Evolutionary conservation across 2,888 invertebrate genomes (phyloP).

Genomic region (Philereme vetulata): DNA sequence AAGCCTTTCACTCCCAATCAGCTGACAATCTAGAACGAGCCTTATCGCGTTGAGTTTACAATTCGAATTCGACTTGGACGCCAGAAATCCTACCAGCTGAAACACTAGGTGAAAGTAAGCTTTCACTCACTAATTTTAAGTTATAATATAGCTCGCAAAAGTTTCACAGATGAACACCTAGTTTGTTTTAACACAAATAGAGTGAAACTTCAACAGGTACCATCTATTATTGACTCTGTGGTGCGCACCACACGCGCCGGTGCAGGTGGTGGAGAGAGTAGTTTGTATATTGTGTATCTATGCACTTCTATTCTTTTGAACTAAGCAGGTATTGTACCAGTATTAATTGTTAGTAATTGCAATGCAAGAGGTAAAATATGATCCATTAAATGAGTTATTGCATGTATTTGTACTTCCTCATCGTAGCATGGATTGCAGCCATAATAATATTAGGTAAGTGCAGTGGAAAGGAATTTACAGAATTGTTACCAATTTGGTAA

Average conservation of each 20-base stretch:
- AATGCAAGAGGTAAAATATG: conserved; percentile 12
- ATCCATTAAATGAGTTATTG: conserved; percentile 10
- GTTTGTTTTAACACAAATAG: not conserved
- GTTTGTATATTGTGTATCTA: not conserved
- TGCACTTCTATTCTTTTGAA: conserved; percentile 8
- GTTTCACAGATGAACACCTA: conserved; percentile 1
- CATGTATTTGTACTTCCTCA: conserved; percentile 16
- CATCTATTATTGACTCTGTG: conserved; percentile 8
- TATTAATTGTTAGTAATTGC: conserved; percentile 20
- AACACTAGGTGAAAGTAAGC: conserved; percentile 15
- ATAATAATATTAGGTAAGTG: conserved; percentile 11
- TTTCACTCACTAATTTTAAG: not conserved
- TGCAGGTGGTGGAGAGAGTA: conserved; percentile 23
- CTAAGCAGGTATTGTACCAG: conserved; percentile 8
- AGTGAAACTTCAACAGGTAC: conserved; percentile 3
- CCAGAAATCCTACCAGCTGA: not conserved
- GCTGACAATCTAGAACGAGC: conserved; percentile 1
- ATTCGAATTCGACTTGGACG: conserved; percentile 1
- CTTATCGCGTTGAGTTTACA: not conserved
- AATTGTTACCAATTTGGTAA: no score
- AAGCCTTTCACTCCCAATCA: conserved; percentile 15
- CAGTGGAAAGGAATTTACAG: no score
- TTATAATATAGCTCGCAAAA: not conserved
- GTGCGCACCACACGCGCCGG: conserved; percentile 26
- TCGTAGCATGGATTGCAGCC: not conserved